Evolutionary conservation across 2,888 invertebrate species (phyloP), one percentile per base, ranked within the genome.

Genomic region (Polyploca ridens): DNA sequence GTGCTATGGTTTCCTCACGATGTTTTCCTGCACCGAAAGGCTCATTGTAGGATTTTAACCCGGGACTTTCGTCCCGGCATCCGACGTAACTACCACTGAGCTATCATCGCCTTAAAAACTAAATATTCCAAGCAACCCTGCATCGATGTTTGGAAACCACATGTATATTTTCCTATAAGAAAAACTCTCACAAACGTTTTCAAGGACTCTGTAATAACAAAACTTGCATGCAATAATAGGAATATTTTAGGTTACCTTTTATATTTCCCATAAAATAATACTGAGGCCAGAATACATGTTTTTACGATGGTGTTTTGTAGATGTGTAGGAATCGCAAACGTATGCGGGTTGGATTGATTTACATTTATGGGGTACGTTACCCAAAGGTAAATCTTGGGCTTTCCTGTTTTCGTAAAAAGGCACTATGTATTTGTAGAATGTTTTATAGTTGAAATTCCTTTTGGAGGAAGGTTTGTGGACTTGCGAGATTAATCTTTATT

Each of bases 381-480:
- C 54, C 54, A 54, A 54, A 54, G 54, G 54, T 54, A 54, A 54
- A 54, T 54, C 54, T 54, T 54, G 54, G 54, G 19, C 54, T 54
- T 54, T 54, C 54, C 54, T 54, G 54, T 54, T 54, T 54, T 54
- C 54, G 54, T 19, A 54, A 54, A 19, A 19, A 54, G 54, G 54
- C 10, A 54, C 54, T 54, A 54, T 19, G 16, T 49, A 54, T 54
- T 54, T 19, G 54, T 19, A 10, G 19, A 54, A 54, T 54, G n/a
- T 19, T 54, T 54, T 54, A 46, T 54, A 54, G 54, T 54, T 19
- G 16, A 6, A 10, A 19, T 10, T 19, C 19, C 10, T 7, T 54
- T 19, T 19, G 10, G 8, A n/a, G 10, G 19, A 54, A n/a, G 19
- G 19, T 6, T 46, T 46, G n/a, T 54, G 16, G 49, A 49, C 7